A percentile compares a stretch with the other conserved stretches of the same genome.
Conservation (phyloP, 1,140 invertebrate species). For the Elysia chlorotica region DNA sequence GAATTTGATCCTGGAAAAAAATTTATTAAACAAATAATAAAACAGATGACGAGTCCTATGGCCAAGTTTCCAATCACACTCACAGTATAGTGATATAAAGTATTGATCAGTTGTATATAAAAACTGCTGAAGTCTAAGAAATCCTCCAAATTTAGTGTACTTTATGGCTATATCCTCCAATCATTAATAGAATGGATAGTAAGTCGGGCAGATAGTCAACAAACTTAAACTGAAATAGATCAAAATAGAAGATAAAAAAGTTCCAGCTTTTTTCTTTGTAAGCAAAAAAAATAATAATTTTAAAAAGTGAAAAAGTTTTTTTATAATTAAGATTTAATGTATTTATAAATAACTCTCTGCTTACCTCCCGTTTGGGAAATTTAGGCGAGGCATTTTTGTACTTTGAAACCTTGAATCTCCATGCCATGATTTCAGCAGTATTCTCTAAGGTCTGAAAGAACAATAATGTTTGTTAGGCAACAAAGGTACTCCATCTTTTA, state of each 20-base stretch:
- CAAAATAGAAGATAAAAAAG: not conserved
- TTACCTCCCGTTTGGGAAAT: constrained; percentile 79
- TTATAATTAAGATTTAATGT: not conserved
- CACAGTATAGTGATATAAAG: not conserved
- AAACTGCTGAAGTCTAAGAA: not conserved
- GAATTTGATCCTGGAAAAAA: constrained; percentile 73
- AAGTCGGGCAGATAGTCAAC: no score
- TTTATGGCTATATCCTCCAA: no score
- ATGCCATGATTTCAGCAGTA: constrained; percentile 62
- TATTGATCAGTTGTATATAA: not conserved
- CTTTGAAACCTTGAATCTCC: constrained; percentile 95
- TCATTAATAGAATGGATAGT: no score
- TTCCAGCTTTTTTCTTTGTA: not conserved
- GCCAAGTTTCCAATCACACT: not conserved
- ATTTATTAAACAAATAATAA: not conserved
- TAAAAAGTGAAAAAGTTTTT: not conserved
- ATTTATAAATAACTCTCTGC: constrained; percentile 4
- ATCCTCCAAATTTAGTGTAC: not conserved
- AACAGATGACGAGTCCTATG: not conserved
- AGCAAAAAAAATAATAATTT: not conserved
- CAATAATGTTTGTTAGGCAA: not conserved
- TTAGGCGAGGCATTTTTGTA: constrained; percentile 96
- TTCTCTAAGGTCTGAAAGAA: not conserved
- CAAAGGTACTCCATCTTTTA: not conserved
- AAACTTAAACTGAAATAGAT: not conserved